Percentiles rank a stretch among this genome's conserved stretches.
Evolutionary conservation across 1,140 invertebrate genomes (phyloP).

Genomic region (Cyclina sinensis): DNA sequence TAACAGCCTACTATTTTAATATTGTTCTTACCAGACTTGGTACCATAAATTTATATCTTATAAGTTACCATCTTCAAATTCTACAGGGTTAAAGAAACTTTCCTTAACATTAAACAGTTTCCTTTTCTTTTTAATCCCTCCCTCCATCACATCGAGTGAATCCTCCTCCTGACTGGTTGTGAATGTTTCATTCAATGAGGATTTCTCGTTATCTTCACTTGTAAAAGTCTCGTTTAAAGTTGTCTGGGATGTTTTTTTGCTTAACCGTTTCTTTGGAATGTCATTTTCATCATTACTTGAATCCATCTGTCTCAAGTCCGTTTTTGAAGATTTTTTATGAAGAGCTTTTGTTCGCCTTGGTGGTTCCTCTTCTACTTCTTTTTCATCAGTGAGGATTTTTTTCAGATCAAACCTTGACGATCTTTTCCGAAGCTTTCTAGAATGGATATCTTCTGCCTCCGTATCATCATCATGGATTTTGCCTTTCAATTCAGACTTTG

Average conservation of each 20-base stretch:
- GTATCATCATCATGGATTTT: not conserved
- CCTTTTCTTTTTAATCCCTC: conserved; percentile 67
- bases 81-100: conserved; percentile 64
- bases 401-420: conserved; percentile 40
- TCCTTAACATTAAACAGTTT: conserved; percentile 58
- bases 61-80: conserved; percentile 12
- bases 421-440: conserved; percentile 7
- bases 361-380: not conserved
- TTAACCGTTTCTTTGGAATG: not conserved
- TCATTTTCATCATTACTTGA: conserved; percentile 21
- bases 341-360: not conserved
- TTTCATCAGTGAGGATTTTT: not conserved
- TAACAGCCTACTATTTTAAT: too few relatives aligned
- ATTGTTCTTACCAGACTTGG: too few relatives aligned
- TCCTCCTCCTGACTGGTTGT: conserved; percentile 38
- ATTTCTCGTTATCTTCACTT: conserved; percentile 43
- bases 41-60: too few relatives aligned
- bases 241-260: conserved; percentile 11
- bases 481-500: conserved; percentile 6
- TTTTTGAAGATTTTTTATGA: conserved; percentile 35
- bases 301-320: conserved; percentile 10
- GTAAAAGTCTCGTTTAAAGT: conserved; percentile 52
- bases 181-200: conserved; percentile 44
- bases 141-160: conserved; percentile 8
- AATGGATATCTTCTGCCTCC: not conserved